Base-by-base conservation (phyloP, 2,113 vertebrate genomes). In the Amblyornis subalaris region DNA sequence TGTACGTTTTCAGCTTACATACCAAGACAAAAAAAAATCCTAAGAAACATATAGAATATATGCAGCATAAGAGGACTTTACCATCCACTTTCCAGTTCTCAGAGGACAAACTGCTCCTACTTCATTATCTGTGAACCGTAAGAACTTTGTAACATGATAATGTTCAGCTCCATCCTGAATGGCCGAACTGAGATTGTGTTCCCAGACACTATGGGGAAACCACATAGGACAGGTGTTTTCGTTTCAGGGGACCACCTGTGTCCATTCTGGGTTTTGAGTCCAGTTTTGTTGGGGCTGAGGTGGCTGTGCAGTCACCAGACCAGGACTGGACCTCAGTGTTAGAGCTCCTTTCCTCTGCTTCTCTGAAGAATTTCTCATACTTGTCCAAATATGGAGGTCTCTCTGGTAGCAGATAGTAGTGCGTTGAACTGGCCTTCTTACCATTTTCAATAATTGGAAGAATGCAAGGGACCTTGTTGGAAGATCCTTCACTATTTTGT, bases 401-500 rank as follows among this genome's bases (percentile, higher is more conserved):
- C 95, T 99, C 98, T 12, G 99, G 99, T 42, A 99, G 96, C 65
- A 99, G 98, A 96, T 99, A 99, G 97, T 99, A 99, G 90, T 99
- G 99, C 0, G 99, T 99, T 26, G 97, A 98, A 96, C 99, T 99
- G 74, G 97, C 98, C 95, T 99, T 99, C 96, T 96, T 97, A 47
- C 99, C 99, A 0, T 99, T 98, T 93, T 99, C 99, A 47, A 99
- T 98, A 25, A 99, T 98, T 4, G 99, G 99, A 85, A 99, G 98
- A 96, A 99, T 99, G 96, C 99, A 99, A 29, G 99, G 99, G 12
- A 83, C 84, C 80, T 94, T 97, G 44, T 75, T 91, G 36, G 97
- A 94, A 17, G 98, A 98, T 10, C 99, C 99, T 80, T 99, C 99
- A 14, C 99, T 99, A 87, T 98, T 98, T 98, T 99, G 99, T 96